phyloP scores from a whole-genome alignment of 2,113 vertebrate species.

The Osmerus mordax region DNA sequence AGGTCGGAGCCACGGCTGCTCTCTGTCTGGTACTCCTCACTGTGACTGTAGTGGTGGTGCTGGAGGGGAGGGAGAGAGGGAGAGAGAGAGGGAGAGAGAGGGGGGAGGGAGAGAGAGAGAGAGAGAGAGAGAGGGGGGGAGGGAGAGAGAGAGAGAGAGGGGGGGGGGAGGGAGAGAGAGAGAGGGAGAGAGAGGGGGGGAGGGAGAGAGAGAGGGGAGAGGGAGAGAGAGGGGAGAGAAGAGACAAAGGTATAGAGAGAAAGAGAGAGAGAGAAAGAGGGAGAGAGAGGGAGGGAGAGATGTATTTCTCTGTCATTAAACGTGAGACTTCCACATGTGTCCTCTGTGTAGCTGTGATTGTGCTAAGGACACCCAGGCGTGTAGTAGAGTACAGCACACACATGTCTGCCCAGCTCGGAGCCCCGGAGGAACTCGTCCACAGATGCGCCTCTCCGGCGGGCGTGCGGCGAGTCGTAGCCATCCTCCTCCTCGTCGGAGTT shows the following conservation, averaged over 20 bases:
- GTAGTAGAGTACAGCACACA: slow-evolving; percentile 47
- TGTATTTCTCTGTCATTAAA: too few species aligned
- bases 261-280: background rate
- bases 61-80: background rate
- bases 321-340: too few species aligned
- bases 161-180: background rate
- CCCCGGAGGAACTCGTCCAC: slow-evolving; percentile 96
- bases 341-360: too few species aligned
- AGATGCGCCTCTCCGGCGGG: slow-evolving; percentile 82
- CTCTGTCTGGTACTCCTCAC: slow-evolving; percentile 92
- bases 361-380: too few species aligned
- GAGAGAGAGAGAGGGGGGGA: too few species aligned
- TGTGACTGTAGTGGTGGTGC: slow-evolving; percentile 80
- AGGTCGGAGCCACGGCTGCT: slow-evolving; percentile 96
- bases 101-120: background rate
- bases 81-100: background rate
- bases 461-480: slow-evolving; percentile 78
- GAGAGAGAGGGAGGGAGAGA: background rate
- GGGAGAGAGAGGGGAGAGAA: too few species aligned
- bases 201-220: background rate
- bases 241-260: too few species aligned
- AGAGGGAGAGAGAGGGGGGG: background rate
- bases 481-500: slow-evolving; percentile 92
- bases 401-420: slow-evolving; percentile 91
- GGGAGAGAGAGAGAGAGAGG: background rate